A percentile compares a stretch with the other conserved stretches of the same genome.
Evolutionary conservation across 2,113 vertebrate genomes (phyloP).

Genomic region (Larimichthys crocea): DNA sequence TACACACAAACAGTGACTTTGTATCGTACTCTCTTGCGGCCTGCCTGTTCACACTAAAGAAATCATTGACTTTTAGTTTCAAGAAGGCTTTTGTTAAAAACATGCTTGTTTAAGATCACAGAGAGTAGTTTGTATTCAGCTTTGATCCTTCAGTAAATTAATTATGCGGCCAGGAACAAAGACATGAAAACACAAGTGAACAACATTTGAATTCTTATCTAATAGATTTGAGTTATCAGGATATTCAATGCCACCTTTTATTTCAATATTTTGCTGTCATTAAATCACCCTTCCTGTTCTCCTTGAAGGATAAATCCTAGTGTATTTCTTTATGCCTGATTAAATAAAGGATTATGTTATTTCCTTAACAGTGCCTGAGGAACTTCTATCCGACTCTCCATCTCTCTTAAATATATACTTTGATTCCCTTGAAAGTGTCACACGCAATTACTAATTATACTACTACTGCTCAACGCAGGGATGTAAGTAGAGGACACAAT

Average conservation of each 20-base stretch:
- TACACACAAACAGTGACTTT: constrained; percentile 69
- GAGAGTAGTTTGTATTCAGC: constrained; percentile 26
- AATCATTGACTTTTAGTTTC: constrained; percentile 46
- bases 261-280: constrained; percentile 64
- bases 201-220: constrained; percentile 47
- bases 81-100: constrained; percentile 39
- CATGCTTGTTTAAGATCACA: constrained; percentile 52
- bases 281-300: constrained; percentile 45
- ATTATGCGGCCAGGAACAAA: constrained; percentile 41
- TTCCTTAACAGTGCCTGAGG: constrained; percentile 52
- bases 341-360: constrained; percentile 59
- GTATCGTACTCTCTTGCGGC: constrained; percentile 3
- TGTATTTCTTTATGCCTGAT: constrained; percentile 43
- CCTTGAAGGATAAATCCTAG: constrained; percentile 46
- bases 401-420: constrained; percentile 50
- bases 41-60: constrained; percentile 27
- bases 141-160: constrained; percentile 48
- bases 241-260: constrained; percentile 75
- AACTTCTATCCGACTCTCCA: constrained; percentile 44
- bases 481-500: constrained; percentile 39
- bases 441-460: constrained; percentile 59
- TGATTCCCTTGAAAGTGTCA: constrained; percentile 60
- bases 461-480: constrained; percentile 16
- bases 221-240: constrained; percentile 32
- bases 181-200: constrained; percentile 26